These are phyloP conservation scores for Sebastes oblongus DNA, from an alignment of 2,797 vertebrate genomes.

Conservation along the genomic window DNA sequence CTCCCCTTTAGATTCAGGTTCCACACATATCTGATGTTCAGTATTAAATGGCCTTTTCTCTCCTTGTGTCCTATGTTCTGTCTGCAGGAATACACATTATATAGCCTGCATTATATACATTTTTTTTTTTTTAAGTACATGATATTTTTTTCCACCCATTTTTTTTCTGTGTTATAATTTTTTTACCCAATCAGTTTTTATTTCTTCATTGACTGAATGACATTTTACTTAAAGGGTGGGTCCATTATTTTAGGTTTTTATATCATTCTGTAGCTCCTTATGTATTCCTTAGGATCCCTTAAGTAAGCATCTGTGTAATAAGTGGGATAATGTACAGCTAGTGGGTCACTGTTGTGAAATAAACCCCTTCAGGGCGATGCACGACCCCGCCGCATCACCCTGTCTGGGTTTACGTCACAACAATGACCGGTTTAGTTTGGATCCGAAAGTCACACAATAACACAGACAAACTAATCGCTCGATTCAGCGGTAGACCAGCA, in stretches of 20 bases:
- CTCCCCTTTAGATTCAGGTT: conserved; percentile 1
- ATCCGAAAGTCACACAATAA: too few relatives aligned
- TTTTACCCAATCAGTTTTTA: not conserved
- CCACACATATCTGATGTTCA: not conserved
- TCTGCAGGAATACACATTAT: not conserved
- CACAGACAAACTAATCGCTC: too few relatives aligned
- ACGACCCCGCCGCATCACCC: too few relatives aligned
- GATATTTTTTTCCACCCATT: not conserved
- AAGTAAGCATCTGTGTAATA: too few relatives aligned
- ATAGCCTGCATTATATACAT: not conserved
- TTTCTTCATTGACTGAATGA: not conserved
- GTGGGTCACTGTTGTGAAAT: too few relatives aligned
- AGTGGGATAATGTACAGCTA: rapidly evolving
- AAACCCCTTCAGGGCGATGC: rapidly evolving
- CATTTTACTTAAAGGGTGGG: not conserved
- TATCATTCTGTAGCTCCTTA: too few relatives aligned
- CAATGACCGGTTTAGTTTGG: too few relatives aligned
- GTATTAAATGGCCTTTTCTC: not conserved
- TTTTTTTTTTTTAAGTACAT: not conserved
- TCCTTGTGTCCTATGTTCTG: not conserved
- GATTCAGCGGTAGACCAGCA: rapidly evolving
- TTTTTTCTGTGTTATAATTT: not conserved
- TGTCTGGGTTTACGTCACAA: too few relatives aligned
- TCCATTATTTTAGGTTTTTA: too few relatives aligned
- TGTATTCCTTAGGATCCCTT: too few relatives aligned